Evolutionary conservation across 2,888 invertebrate genomes (phyloP), one percentile per base, ranked within the genome.

Genomic region (Caenorhabditis japonica): DNA sequence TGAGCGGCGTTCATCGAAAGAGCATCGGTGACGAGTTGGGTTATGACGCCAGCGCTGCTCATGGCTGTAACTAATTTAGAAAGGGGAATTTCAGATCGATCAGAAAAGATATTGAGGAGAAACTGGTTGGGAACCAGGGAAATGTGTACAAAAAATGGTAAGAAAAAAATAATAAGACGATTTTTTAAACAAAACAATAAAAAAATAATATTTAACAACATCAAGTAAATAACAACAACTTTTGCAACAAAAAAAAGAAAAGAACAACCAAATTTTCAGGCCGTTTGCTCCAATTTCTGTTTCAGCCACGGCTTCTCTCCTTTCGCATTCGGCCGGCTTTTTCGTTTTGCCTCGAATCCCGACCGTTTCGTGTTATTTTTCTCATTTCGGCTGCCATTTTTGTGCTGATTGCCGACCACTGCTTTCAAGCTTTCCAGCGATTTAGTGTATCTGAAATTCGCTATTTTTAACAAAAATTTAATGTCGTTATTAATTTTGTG

Each of bases 1-100:
- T 76, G 76, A 33, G 78, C 81, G 7, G 80, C 77, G 39, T 81
- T 80, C 77, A 83, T 68, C 19, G 83, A 75, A 5, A 82, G 46
- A 0, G 75, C 71, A 23, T 76, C 75, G 4, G 72, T 79, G 15
- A 80, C 77, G 25, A 82, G 23, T 30, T 80, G 78, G 25, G 76
- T 72, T 52, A 82, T 56, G 10, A 80, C 72, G 1, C 75, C 75
- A 12, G 74, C 47, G 12, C 74, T 71, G 23, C 74, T 56, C 76
- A 79, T 76, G 52, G 47, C 19, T 25, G 44, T 43, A 56, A 34
- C 10, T 7, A 13, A 21, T 12, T 21, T 44, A 3, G 12, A 17
- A 21, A 7, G 19, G 19, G 21, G 12, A 13, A 21, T 7, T 21
- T 36, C 33, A 58, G 36, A 52, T 8, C 5, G n/a, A 7, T 10